phyloP scores from a whole-genome alignment of 2,113 vertebrate species.

The Abramis brama region DNA sequence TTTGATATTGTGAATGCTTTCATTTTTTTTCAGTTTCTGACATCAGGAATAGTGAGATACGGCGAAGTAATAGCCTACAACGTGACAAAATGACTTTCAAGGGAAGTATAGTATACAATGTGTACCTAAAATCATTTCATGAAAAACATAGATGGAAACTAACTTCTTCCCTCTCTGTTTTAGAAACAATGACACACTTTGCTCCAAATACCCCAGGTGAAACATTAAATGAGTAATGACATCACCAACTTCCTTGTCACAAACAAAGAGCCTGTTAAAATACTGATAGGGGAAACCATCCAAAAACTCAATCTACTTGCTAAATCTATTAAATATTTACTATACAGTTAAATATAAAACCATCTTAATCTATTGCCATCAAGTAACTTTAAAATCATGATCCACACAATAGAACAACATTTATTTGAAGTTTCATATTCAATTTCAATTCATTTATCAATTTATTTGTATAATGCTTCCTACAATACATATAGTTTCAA shows the following conservation, averaged over 20 bases:
- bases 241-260: not conserved
- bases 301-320: not conserved
- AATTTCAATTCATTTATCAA: no score
- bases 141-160: not conserved
- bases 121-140: not conserved
- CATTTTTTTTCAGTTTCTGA: not conserved
- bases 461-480: no score
- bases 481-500: no score
- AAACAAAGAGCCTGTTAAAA: not conserved
- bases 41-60: not conserved
- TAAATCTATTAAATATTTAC: slow-evolving; percentile 6
- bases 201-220: not conserved
- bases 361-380: not conserved
- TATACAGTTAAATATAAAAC: slow-evolving; percentile 24
- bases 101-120: not conserved
- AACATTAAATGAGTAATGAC: not conserved
- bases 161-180: not conserved
- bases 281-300: not conserved
- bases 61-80: not conserved
- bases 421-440: not conserved
- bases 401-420: not conserved
- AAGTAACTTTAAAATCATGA: not conserved
- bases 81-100: not conserved
- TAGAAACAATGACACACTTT: not conserved
- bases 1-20: not conserved